Percentiles rank a stretch among this genome's conserved stretches.
phyloP scores from a whole-genome alignment of 2,113 vertebrate species.

The Lophotis ruficrista region DNA sequence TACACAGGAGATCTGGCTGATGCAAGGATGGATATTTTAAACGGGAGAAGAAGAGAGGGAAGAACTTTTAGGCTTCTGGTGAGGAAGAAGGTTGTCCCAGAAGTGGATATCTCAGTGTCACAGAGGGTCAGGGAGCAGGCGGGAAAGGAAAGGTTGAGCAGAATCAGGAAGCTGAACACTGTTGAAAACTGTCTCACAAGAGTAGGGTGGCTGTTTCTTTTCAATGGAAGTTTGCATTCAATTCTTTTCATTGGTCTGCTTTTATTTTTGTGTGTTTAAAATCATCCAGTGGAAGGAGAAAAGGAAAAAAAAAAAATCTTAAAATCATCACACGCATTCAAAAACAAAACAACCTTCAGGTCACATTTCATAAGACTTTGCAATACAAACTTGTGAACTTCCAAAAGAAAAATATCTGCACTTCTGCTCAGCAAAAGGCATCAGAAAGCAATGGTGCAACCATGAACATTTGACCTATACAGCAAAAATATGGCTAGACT shows the following conservation, averaged over 20 bases:
- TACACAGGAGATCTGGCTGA: slow-evolving; percentile 23
- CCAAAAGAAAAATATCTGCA: slow-evolving; percentile 17
- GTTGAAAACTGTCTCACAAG: slow-evolving; percentile 18
- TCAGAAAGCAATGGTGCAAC: slow-evolving; percentile 7
- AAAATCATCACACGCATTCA: not conserved
- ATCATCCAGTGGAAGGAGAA: slow-evolving; percentile 29
- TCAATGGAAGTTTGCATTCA: slow-evolving; percentile 13
- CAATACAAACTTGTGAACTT: not conserved
- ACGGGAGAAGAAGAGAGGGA: slow-evolving; percentile 41
- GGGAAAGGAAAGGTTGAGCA: slow-evolving; percentile 32
- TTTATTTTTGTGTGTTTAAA: slow-evolving; percentile 3
- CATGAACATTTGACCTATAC: slow-evolving; percentile 21
- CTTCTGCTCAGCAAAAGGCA: slow-evolving; percentile 49
- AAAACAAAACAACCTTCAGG: slow-evolving; percentile 22
- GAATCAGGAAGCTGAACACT: slow-evolving; percentile 24
- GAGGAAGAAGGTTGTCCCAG: slow-evolving; percentile 54
- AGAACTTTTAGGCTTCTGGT: slow-evolving; percentile 11
- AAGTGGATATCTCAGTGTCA: slow-evolving; percentile 45
- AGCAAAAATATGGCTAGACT: slow-evolving; percentile 26
- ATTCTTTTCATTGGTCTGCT: slow-evolving; percentile 32
- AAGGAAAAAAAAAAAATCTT: slow-evolving; percentile 23
- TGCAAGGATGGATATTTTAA: slow-evolving; percentile 37
- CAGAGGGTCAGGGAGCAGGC: slow-evolving; percentile 34
- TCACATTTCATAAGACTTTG: slow-evolving; percentile 8
- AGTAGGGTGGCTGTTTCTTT: slow-evolving; percentile 11